Percentiles rank a stretch among this genome's conserved stretches.
These are phyloP conservation scores for Plecotus auritus DNA, from an alignment of 2,113 vertebrate genomes.

Conservation along the genomic window DNA sequence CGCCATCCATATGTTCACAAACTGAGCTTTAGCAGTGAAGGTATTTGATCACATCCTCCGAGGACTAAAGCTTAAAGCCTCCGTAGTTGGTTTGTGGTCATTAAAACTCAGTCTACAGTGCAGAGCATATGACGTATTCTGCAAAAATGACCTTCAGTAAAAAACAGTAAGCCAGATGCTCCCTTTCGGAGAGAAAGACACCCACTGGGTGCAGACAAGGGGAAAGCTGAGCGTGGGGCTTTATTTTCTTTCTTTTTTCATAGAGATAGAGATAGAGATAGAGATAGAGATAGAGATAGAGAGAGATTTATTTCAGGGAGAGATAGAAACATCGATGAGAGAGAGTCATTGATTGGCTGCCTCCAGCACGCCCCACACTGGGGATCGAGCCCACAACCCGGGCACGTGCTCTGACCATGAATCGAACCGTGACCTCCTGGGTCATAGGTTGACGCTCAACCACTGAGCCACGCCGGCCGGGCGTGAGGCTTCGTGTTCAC, in stretches of 20 bases:
- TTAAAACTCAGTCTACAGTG: not conserved
- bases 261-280: too few species aligned
- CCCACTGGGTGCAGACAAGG: not conserved
- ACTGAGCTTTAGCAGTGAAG: slow-evolving; percentile 9
- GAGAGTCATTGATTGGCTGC: too few species aligned
- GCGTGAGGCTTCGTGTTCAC: not conserved
- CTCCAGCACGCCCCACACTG: too few species aligned
- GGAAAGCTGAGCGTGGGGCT: not conserved
- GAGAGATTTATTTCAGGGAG: too few species aligned
- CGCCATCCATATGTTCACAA: slow-evolving; percentile 10
- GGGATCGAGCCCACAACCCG: too few species aligned
- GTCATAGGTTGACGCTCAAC: too few species aligned
- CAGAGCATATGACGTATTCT: not conserved
- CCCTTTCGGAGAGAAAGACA: not conserved
- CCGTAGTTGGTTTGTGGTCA: not conserved
- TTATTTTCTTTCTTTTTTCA: too few species aligned
- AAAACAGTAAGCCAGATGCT: not conserved
- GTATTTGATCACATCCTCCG: slow-evolving; percentile 1
- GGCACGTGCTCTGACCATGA: too few species aligned
- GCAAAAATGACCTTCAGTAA: slow-evolving; percentile 4
- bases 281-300: too few species aligned
- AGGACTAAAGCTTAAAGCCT: slow-evolving; percentile 6
- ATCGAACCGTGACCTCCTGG: too few species aligned
- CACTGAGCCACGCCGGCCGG: too few species aligned
- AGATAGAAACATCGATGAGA: too few species aligned